Percentiles rank a stretch among this genome's conserved stretches.
phyloP scores from a whole-genome alignment of 64 coral and sea anemone species.

The Pachyseris speciosa region DNA sequence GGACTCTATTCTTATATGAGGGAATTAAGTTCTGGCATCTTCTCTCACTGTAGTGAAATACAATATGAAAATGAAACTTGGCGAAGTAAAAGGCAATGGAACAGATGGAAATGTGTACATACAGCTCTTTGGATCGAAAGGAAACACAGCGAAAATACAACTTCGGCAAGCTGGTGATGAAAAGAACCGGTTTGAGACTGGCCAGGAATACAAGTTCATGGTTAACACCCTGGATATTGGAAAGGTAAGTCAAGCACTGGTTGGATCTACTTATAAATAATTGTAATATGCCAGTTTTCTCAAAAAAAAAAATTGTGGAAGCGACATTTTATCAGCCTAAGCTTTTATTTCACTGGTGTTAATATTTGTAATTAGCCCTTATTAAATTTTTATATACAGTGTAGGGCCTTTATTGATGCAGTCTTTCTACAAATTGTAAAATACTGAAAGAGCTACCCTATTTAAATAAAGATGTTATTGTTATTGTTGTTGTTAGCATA shows the following conservation, averaged over 20 bases:
- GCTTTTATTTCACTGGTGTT: too few relatives aligned
- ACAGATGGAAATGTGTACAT: conserved; percentile 97
- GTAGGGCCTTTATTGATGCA: too few relatives aligned
- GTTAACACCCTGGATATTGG: conserved; percentile 88
- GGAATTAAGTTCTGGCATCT: too few relatives aligned
- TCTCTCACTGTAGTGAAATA: conserved; percentile 60
- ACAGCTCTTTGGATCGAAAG: conserved; percentile 88
- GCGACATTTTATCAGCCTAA: too few relatives aligned
- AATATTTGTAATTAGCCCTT: too few relatives aligned
- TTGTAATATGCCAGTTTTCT: not conserved
- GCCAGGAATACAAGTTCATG: conserved; percentile 89
- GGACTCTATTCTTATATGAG: too few relatives aligned
- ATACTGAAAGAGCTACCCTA: not conserved
- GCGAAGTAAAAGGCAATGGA: conserved; percentile 89
- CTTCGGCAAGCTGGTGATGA: conserved; percentile 85
- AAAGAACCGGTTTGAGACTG: conserved; percentile 71
- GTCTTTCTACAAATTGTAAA: not conserved
- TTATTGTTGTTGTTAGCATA: too few relatives aligned
- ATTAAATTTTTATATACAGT: too few relatives aligned
- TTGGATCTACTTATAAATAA: not conserved
- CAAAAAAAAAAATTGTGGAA: too few relatives aligned
- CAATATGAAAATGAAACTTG: conserved; percentile 89
- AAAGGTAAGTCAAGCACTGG: conserved; percentile 53
- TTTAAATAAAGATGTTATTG: too few relatives aligned
- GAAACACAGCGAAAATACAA: conserved; percentile 88